phyloP scores from a whole-genome alignment of 1,140 invertebrate species.

The Neodiprion lecontei region DNA sequence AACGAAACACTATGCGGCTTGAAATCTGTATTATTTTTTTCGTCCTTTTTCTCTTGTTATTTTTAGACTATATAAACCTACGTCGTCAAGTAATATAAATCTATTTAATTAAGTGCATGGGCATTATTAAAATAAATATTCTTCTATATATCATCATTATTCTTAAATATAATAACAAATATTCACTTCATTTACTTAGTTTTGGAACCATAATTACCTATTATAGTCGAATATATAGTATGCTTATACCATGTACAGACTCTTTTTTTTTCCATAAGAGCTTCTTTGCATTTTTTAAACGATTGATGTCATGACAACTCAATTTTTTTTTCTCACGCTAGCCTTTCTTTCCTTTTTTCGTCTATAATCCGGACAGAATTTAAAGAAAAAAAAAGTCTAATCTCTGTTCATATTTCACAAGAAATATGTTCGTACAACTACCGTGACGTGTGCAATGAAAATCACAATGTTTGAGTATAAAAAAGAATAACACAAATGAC shows the following conservation, averaged over 20 bases:
- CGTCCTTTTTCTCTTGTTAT: neutral
- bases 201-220: neutral
- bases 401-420: no score
- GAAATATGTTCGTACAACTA: no score
- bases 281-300: conserved; percentile 14
- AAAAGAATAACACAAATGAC: no score
- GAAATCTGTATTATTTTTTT: conserved; percentile 10
- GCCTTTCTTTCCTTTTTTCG: neutral
- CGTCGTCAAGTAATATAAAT: conserved; percentile 37
- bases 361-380: neutral
- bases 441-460: no score
- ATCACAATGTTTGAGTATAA: no score
- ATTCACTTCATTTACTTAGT: neutral
- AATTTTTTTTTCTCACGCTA: neutral
- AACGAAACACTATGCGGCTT: no score
- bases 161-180: neutral
- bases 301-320: neutral
- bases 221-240: neutral
- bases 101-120: conserved; percentile 37
- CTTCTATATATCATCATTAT: conserved; percentile 47
- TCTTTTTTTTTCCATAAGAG: conserved; percentile 8
- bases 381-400: no score
- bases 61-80: no score
- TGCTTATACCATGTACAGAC: neutral
- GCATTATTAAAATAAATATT: conserved; percentile 59